Percentiles rank a stretch among this genome's conserved stretches.
phyloP scores from a whole-genome alignment of 1,140 invertebrate genomes.

The Holcopasites calliopsidis region DNA sequence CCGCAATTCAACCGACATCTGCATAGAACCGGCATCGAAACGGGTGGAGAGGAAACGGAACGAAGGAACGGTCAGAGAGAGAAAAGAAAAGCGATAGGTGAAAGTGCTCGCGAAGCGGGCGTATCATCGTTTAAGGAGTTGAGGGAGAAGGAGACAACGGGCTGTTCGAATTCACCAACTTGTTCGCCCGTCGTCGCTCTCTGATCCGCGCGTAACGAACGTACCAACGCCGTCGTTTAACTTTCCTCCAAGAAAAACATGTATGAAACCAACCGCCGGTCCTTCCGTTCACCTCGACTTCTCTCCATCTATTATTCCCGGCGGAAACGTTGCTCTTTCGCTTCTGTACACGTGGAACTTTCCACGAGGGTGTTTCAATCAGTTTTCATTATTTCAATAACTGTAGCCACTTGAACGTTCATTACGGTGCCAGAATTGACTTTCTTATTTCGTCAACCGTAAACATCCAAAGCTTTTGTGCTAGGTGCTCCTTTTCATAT shows the following conservation, averaged over 20 bases:
- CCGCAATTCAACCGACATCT: slow-evolving; percentile 18
- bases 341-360: slow-evolving; percentile 16
- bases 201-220: slow-evolving; percentile 31
- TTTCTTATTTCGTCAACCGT: no score
- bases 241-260: slow-evolving; percentile 58
- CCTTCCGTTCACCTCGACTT: neutral
- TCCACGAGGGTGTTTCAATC: neutral
- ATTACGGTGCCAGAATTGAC: no score
- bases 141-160: neutral
- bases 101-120: slow-evolving; percentile 8
- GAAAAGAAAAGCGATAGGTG: slow-evolving; percentile 15
- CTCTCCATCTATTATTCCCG: slow-evolving; percentile 43
- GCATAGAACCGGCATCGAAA: neutral
- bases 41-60: neutral
- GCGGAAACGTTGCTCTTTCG: slow-evolving; percentile 7
- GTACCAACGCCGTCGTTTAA: slow-evolving; percentile 39
- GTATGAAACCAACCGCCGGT: slow-evolving; percentile 36
- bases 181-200: slow-evolving; percentile 27
- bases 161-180: slow-evolving; percentile 5
- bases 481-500: no score
- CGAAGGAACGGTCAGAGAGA: slow-evolving; percentile 20
- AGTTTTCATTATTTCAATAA: no score
- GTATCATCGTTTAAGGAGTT: neutral
- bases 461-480: no score
- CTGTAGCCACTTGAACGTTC: no score